phyloP scores from a whole-genome alignment of 2,113 vertebrate genomes.

The Coracopsis vasa region DNA sequence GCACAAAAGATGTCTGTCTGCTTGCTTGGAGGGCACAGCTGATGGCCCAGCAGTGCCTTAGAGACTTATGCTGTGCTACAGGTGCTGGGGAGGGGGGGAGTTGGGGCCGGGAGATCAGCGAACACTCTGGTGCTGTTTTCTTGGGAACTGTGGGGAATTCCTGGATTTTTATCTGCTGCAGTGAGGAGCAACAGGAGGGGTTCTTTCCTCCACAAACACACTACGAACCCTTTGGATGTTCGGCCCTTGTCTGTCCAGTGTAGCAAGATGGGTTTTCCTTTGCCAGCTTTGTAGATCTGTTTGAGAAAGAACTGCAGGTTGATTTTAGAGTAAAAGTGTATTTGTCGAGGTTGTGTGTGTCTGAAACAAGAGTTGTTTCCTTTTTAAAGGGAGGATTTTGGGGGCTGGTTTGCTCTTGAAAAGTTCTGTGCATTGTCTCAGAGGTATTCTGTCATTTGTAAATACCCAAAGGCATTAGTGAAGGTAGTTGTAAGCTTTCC shows the following conservation, averaged over 20 bases:
- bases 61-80: not conserved
- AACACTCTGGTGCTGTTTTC: not conserved
- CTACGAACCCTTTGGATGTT: not conserved
- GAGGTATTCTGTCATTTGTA: not conserved
- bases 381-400: not conserved
- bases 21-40: not conserved
- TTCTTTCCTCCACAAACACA: fast-evolving
- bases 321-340: not conserved
- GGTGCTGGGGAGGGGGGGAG: not conserved
- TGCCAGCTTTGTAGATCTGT: not conserved
- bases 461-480: not conserved
- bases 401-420: not conserved
- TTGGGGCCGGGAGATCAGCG: fast-evolving
- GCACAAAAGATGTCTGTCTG: slow-evolving; percentile 43
- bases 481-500: not conserved
- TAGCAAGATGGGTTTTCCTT: not conserved
- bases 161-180: not conserved
- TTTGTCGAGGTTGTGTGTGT: not conserved
- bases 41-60: not conserved
- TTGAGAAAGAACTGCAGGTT: not conserved
- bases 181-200: not conserved
- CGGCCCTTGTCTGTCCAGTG: not conserved
- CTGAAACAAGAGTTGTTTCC: not conserved
- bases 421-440: not conserved
- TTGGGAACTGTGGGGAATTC: not conserved